Percentiles rank a stretch among this genome's conserved stretches.
Evolutionary conservation across 2,888 invertebrate species (phyloP).

Genomic region (Tuta absoluta): DNA sequence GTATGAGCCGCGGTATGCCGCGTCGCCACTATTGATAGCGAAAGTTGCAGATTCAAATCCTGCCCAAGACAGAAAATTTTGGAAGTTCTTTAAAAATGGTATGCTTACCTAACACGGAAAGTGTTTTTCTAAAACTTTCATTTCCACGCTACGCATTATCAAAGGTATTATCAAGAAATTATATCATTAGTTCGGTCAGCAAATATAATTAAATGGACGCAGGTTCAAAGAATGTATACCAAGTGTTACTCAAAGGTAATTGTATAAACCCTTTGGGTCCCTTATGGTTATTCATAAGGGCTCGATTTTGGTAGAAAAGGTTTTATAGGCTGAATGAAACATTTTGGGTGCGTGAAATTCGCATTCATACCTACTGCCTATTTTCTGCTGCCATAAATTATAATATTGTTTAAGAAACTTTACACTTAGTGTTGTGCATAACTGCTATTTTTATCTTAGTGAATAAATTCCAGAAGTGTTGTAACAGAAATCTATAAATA

Average conservation of each 20-base stretch:
- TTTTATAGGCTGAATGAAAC: constrained; percentile 5
- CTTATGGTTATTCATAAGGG: constrained; percentile 1
- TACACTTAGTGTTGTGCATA: neutral
- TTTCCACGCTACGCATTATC: neutral
- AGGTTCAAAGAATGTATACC: constrained; percentile 6
- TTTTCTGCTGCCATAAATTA: neutral
- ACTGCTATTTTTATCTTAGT: neutral
- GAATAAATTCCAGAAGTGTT: too few relatives aligned
- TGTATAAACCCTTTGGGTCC: constrained; percentile 20
- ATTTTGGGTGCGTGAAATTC: neutral
- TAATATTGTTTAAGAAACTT: neutral
- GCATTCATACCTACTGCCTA: neutral
- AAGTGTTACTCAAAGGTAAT: constrained; percentile 23
- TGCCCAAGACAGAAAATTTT: too few relatives aligned
- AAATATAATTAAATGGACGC: neutral
- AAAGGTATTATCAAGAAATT: neutral
- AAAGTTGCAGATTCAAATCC: too few relatives aligned
- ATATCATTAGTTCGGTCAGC: constrained; percentile 9
- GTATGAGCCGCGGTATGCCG: too few relatives aligned
- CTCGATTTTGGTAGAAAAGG: neutral
- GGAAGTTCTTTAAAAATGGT: too few relatives aligned
- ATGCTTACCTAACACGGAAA: too few relatives aligned
- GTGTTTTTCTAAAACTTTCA: too few relatives aligned
- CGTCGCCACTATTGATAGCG: too few relatives aligned
- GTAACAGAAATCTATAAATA: too few relatives aligned